phyloP scores from a whole-genome alignment of 2,797 vertebrate genomes.

The Apogon talboti region DNA sequence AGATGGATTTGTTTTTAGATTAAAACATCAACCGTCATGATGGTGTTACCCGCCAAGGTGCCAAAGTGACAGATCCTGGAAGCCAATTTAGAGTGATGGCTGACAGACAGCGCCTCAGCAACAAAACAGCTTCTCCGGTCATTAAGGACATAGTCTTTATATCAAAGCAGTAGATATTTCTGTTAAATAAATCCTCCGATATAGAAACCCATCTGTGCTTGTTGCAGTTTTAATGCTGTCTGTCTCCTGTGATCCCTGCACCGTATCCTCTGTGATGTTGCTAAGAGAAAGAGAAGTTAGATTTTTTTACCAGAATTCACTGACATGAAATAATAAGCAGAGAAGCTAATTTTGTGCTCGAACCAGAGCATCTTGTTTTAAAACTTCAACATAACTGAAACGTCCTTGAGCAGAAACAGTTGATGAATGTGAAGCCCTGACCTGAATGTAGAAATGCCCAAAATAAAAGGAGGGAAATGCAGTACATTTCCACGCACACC shows the following conservation, averaged over 20 bases:
- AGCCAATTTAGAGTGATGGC: conserved; percentile 56
- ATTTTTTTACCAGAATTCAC: neutral
- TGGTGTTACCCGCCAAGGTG: conserved; percentile 53
- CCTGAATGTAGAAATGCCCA: neutral
- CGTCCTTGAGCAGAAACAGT: conserved; percentile 9
- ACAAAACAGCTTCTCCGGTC: conserved; percentile 12
- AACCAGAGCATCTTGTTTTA: conserved; percentile 12
- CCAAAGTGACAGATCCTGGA: conserved; percentile 48
- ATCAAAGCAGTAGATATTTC: neutral
- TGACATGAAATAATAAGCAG: neutral
- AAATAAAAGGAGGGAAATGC: conserved; percentile 7
- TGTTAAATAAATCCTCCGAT: neutral
- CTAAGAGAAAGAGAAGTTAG: neutral
- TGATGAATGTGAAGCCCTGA: conserved; percentile 23
- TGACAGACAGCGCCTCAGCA: conserved; percentile 51
- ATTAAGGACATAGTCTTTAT: neutral
- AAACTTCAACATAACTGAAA: neutral
- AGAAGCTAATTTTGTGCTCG: neutral
- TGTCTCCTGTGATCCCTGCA: neutral
- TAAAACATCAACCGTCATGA: conserved; percentile 25
- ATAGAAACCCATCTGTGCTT: neutral
- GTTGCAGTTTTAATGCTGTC: neutral
- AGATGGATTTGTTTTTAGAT: conserved; percentile 43
- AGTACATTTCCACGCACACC: conserved; percentile 3
- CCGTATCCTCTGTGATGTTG: conserved; percentile 2